Evolutionary conservation across 2,113 vertebrate genomes (phyloP).

Genomic region (Lepidiolamprologus cunningtoni): DNA sequence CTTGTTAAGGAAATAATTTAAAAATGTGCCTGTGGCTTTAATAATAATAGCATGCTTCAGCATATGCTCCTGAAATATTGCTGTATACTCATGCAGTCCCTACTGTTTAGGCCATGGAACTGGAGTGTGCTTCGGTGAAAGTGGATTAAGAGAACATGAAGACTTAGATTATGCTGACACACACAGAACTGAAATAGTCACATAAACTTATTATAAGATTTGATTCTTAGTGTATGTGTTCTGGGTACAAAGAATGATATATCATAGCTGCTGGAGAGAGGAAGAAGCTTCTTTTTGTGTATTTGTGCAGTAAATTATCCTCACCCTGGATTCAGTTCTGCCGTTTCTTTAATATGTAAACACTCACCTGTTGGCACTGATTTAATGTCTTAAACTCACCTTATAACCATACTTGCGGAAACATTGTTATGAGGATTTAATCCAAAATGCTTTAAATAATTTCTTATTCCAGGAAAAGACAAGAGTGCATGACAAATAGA

Average conservation of each 20-base stretch:
- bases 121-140: background rate
- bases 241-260: background rate
- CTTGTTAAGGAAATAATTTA: background rate
- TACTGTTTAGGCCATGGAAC: background rate
- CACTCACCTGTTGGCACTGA: background rate
- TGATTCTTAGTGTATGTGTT: background rate
- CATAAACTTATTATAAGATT: background rate
- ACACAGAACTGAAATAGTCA: background rate
- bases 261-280: background rate
- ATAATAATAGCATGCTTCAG: background rate
- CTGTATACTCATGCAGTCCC: background rate
- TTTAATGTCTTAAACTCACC: background rate
- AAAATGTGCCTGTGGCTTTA: background rate
- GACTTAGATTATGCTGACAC: background rate
- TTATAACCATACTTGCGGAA: background rate
- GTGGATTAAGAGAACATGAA: background rate
- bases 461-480: background rate
- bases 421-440: background rate
- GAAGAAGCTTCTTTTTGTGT: background rate
- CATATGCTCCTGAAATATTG: background rate
- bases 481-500: background rate
- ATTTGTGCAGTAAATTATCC: background rate
- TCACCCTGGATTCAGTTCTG: background rate
- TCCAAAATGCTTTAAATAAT: background rate
- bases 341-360: background rate